Conservation (phyloP, 2,797 vertebrate genomes). For the Sylvilagus floridanus region DNA sequence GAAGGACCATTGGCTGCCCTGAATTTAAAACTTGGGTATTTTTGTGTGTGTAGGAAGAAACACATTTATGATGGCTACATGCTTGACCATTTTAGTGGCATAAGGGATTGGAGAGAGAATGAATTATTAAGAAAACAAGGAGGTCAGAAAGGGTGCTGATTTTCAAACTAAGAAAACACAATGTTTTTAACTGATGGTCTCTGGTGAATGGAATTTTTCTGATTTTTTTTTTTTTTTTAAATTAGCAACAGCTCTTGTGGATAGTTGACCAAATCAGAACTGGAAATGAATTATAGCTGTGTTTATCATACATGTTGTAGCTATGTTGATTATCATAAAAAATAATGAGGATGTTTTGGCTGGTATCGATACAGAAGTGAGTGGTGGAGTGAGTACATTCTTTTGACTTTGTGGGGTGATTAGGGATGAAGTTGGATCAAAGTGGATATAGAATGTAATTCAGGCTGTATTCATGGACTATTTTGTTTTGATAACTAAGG, state of each 20-base stretch:
- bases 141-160: not conserved
- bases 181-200: constrained; percentile 6
- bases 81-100: constrained; percentile 29
- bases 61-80: not conserved
- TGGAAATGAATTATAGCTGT: not conserved
- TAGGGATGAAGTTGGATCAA: not conserved
- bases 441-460: not conserved
- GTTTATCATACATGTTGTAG: not conserved
- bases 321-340: not conserved
- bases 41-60: not conserved
- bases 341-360: not conserved
- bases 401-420: not conserved
- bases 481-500: constrained; percentile 10
- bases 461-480: not conserved
- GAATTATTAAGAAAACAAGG: not conserved
- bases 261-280: not conserved
- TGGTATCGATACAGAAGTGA: not conserved
- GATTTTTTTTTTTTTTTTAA: constrained; percentile 17
- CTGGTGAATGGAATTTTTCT: not conserved
- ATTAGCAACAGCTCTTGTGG: not conserved
- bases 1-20: not conserved
- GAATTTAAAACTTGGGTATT: constrained; percentile 11
- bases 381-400: not conserved
- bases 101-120: not conserved
- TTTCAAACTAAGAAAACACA: not conserved